Percentiles rank a stretch among this genome's conserved stretches.
phyloP scores from a whole-genome alignment of 2,888 invertebrate species.

The Drosophila eohydei region DNA sequence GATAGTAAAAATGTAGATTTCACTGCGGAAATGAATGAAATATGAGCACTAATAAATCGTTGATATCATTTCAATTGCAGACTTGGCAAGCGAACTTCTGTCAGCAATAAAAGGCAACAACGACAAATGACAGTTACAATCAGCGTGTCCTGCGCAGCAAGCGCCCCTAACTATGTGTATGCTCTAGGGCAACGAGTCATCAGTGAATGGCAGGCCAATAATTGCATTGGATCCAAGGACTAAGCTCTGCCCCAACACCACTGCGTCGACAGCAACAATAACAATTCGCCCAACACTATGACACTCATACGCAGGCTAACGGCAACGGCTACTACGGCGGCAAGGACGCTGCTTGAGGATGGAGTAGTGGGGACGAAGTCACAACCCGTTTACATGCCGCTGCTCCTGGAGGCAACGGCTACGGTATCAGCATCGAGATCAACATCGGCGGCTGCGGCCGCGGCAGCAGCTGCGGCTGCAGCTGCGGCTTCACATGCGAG shows the following conservation, averaged over 20 bases:
- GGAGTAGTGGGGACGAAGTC: slow-evolving; percentile 26
- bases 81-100: slow-evolving; percentile 29
- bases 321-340: slow-evolving; percentile 48
- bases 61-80: slow-evolving; percentile 72
- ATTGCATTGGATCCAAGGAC: slow-evolving; percentile 51
- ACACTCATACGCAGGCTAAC: slow-evolving; percentile 59
- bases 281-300: slow-evolving; percentile 53
- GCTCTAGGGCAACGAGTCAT: slow-evolving; percentile 45
- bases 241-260: slow-evolving; percentile 24
- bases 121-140: slow-evolving; percentile 42
- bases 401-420: slow-evolving; percentile 64
- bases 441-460: slow-evolving; percentile 43
- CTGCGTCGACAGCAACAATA: slow-evolving; percentile 26
- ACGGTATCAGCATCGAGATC: slow-evolving; percentile 33
- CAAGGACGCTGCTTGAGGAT: slow-evolving; percentile 48
- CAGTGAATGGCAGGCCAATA: slow-evolving; percentile 50
- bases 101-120: slow-evolving; percentile 21
- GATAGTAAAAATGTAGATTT: slow-evolving; percentile 19
- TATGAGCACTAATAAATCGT: slow-evolving; percentile 61
- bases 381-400: slow-evolving; percentile 49
- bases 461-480: slow-evolving; percentile 40
- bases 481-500: slow-evolving; percentile 65
- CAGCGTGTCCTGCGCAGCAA: slow-evolving; percentile 43
- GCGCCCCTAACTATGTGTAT: slow-evolving; percentile 35
- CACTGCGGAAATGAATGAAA: slow-evolving; percentile 56